Base-by-base conservation (phyloP, 30 jellyfish, hydroid and myxozoan species). In the Chironex yamaguchii region DNA sequence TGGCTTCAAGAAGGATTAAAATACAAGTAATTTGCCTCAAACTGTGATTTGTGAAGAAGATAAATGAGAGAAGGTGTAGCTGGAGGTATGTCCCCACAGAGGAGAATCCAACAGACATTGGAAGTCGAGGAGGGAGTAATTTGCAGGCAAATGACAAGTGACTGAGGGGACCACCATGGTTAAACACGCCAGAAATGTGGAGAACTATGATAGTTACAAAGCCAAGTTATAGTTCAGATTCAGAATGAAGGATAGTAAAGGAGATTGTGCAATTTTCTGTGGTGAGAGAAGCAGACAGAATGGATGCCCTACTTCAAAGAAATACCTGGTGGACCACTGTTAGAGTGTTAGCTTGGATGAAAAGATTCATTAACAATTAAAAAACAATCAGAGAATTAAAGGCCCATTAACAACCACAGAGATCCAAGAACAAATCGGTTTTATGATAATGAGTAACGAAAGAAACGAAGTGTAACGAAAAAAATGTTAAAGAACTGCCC, bases 51-150 rank as follows among this genome's bases (percentile, higher is more conserved):
- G 79, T 74, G 2, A 74, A 74, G 53, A 74, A 49, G 25, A 74
- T 74, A 1, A 74, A 31, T 9, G 81, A 49, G 58, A 51, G 51
- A 36, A 67, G 34, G 0, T 2, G 23, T 6, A 49, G 1, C 1
- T 74, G 79, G 79, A 50, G 80, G 26, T 28, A 74, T 49, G 75
- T 51, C 1, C 74, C 87, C 9, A 50, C 52, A 2, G 52, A 12
- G 2, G 78, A 74, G 28, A 74, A 48, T 28, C 87, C 87, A 0
- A 86, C 91, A 13, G 91, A 81, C 88, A 81, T 81, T n/a, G 74
- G 80, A 24, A 74, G 52, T 30, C 2, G 80, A 2, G 87, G 74
- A 34, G 64, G 29, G 3, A 49, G 0, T 33, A 28, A 74, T 12
- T 21, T 24, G 3, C 49, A 35, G 4, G 29, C n/a, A 34, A 1